Evolutionary conservation across 2,113 vertebrate species (phyloP), one percentile per base, ranked within the genome.

Genomic region (Muntiacus reevesi): DNA sequence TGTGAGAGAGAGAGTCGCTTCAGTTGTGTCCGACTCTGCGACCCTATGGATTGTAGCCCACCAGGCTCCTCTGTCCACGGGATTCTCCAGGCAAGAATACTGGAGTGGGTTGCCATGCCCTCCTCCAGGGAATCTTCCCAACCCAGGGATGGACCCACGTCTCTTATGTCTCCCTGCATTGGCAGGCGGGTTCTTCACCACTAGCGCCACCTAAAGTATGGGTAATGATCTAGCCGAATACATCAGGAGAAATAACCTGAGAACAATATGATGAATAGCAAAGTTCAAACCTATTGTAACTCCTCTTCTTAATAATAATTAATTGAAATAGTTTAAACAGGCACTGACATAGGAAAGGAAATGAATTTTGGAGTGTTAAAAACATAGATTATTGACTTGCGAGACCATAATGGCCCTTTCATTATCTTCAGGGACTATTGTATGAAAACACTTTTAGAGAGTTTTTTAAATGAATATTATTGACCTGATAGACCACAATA

Each of bases 251-350:
- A 97, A 98, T 52, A 93, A 79, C n/a, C 47, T 89, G 59, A 97
- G 81, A 97, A 86, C 0, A 84, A 36, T 95, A 71, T 93, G 89
- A 97, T 54, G 25, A 98, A 79, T 95, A 64, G 92, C 92, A 64
- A 87, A 98, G 94, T 97, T 98, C 98, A 96, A 97, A 98, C 79
- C 84, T 43, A 92, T 85, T 94, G 88, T 79, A 87, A 97, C 2
- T 96, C 95, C 96, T 94, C 96, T 85, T 93, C 98, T 92, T 97
- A 95, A 96, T 96, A 96, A 87, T 87, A 98, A 96, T 98, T 96
- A 97, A 98, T 87, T 94, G 91, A 96, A 97, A 96, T 45, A 97
- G 87, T 96, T 98, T 94, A 97, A 95, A 87, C 33, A 84, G 97
- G 87, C 82, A 91, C 28, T 94, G 83, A 85, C 82, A 71, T 64